Evolutionary conservation across 2,113 vertebrate genomes (phyloP).

Genomic region (Lycocorax pyrrhopterus): DNA sequence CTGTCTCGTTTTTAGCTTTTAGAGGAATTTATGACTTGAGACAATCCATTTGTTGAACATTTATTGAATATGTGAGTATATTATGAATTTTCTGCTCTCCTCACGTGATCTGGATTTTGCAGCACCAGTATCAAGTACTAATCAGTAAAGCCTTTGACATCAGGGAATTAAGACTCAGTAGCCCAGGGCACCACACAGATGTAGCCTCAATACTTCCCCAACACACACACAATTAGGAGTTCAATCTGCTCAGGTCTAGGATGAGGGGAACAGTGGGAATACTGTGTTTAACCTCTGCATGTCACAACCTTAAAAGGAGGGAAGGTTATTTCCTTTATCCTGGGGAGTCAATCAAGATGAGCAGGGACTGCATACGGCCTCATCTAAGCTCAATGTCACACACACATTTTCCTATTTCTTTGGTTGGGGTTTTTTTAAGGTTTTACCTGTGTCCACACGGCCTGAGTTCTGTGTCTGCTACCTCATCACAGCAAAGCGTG

Average conservation of each 20-base stretch:
- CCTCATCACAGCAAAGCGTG: constrained; percentile 94
- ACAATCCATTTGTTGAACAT: not conserved
- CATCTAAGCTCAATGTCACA: not conserved
- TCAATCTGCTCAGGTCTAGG: not conserved
- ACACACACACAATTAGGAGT: not conserved
- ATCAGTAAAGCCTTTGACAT: not conserved
- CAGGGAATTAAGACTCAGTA: not conserved
- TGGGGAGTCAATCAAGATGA: not conserved
- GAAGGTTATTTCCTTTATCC: not conserved
- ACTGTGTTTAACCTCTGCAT: not conserved
- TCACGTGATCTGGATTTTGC: not conserved
- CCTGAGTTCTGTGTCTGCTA: constrained; percentile 95
- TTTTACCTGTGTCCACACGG: constrained; percentile 94
- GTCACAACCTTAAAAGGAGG: not conserved
- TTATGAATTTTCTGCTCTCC: not conserved
- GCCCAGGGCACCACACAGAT: not conserved
- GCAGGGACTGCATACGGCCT: not conserved
- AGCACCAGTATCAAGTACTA: not conserved
- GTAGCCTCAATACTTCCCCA: not conserved
- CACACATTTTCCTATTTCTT: not conserved
- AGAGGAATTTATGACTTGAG: not conserved
- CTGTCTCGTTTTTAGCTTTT: not conserved
- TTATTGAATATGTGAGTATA: not conserved
- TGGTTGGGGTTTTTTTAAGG: not conserved
- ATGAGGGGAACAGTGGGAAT: not conserved